Conservation (phyloP, 2,888 invertebrate species). For the Pyrocoelia pectoralis region DNA sequence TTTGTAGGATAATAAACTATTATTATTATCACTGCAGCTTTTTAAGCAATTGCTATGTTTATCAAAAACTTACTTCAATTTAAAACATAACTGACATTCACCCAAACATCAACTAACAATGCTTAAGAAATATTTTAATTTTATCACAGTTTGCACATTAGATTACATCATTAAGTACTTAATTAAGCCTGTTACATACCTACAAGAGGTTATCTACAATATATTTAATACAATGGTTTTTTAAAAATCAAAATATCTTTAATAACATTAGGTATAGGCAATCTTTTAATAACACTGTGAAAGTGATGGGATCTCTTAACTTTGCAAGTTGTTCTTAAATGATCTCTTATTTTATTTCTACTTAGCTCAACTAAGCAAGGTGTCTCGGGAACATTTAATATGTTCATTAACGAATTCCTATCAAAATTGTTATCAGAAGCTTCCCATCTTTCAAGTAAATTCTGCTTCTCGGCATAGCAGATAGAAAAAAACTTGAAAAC, state of each 20-base stretch:
- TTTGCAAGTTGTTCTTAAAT: constrained; percentile 37
- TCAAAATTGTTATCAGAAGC: neutral
- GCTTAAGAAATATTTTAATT: too few species aligned
- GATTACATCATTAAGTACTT: too few species aligned
- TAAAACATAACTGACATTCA: too few species aligned
- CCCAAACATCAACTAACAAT: too few species aligned
- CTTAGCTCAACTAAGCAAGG: constrained; percentile 47
- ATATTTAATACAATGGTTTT: constrained; percentile 39
- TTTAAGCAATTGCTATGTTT: too few species aligned
- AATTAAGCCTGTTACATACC: too few species aligned
- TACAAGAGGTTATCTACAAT: too few species aligned
- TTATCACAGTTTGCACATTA: too few species aligned
- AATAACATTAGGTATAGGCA: constrained; percentile 40
- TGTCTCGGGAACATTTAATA: constrained; percentile 22
- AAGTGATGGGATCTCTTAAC: constrained; percentile 40
- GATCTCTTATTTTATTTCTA: constrained; percentile 42
- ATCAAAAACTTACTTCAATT: too few species aligned
- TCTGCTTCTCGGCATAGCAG: neutral
- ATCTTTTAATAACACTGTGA: constrained; percentile 39
- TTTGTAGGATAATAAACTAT: too few species aligned
- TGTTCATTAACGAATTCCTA: neutral
- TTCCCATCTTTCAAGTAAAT: neutral
- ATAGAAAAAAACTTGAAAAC: constrained; percentile 10
- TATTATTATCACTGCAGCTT: too few species aligned
- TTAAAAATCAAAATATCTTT: constrained; percentile 45